Conservation (phyloP, 2,797 vertebrate species). For the Coregonus suidteri region DNA sequence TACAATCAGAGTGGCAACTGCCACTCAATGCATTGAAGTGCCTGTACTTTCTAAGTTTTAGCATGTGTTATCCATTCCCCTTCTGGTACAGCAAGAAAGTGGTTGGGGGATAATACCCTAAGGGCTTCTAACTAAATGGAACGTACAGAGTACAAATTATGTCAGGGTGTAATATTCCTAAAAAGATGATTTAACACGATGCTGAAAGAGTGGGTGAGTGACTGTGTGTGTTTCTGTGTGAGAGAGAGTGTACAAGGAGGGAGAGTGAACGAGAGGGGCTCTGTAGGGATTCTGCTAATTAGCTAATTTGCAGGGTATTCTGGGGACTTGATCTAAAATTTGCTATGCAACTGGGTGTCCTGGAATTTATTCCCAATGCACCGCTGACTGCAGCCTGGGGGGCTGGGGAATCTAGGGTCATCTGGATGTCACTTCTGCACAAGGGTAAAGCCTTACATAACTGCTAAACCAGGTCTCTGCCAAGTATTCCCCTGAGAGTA, state of each 20-base stretch:
- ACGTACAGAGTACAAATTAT: neutral
- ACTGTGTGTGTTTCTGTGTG: neutral
- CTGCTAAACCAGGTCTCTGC: conserved; percentile 29
- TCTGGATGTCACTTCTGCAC: conserved; percentile 41
- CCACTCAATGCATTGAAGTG: neutral
- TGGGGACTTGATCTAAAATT: conserved; percentile 7
- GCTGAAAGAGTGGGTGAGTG: neutral
- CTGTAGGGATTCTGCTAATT: conserved; percentile 41
- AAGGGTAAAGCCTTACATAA: conserved; percentile 43
- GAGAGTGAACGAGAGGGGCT: neutral
- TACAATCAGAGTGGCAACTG: neutral
- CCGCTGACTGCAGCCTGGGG: conserved; percentile 5
- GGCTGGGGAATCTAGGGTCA: conserved; percentile 27
- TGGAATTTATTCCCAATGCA: conserved; percentile 20
- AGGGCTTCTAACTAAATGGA: neutral
- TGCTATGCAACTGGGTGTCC: neutral
- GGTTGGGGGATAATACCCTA: neutral
- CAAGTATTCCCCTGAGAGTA: conserved; percentile 3
- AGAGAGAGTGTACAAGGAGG: neutral
- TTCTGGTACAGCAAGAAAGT: neutral
- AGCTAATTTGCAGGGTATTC: conserved; percentile 36
- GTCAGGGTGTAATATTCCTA: conserved; percentile 1
- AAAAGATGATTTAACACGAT: neutral
- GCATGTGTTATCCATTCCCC: neutral
- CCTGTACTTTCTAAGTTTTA: neutral